Base-by-base conservation (phyloP, 2,113 vertebrate genomes). In the Catagonus wagneri region DNA sequence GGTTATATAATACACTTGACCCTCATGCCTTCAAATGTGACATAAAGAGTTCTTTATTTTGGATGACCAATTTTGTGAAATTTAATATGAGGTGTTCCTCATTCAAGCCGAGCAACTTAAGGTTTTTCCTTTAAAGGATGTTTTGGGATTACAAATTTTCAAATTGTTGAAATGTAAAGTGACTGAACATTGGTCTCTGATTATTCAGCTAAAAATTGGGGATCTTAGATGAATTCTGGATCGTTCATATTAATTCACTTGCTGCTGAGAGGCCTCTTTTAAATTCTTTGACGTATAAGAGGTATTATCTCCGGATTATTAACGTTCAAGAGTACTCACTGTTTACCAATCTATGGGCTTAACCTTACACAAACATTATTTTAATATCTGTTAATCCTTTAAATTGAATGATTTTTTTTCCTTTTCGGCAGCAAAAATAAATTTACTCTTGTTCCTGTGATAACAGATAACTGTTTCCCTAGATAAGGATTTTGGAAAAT, bases 341-440 rank as follows among this genome's bases (percentile, higher is more conserved):
- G 90, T 97, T 96, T 98, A 85, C 83, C 78, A 89, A 56, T 68
- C 80, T 90, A 11, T 68, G 34, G n/a, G 69, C 80, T 98, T 97
- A 96, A 50, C 93, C 74, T 85, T 96, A 66, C 16, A 84, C 93
- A 97, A 98, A 98, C 97, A 96, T 94, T 96, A 95, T 96, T 98
- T 89, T 97, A 93, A 93, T 98, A 97, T 97, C 91, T 98, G 89
- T 89, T 97, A 97, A 96, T 95, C 79, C 93, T 84, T 94, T 94
- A 97, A 83, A 69, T 74, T 94, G 93, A 96, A 93, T 63, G 86
- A 29, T 76, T 79, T 85, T 95, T 84, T 95, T 92, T 85, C 39
- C 60, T 90, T 89, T 91, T 97, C 19, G 52, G 89, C 52, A 80
- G 78, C 56, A 93, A 96, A 97, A 96, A 96, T 94, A 95, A 96